These are phyloP conservation scores for Danaus melanippus DNA, from an alignment of 1,140 invertebrate species.

Conservation along the genomic window DNA sequence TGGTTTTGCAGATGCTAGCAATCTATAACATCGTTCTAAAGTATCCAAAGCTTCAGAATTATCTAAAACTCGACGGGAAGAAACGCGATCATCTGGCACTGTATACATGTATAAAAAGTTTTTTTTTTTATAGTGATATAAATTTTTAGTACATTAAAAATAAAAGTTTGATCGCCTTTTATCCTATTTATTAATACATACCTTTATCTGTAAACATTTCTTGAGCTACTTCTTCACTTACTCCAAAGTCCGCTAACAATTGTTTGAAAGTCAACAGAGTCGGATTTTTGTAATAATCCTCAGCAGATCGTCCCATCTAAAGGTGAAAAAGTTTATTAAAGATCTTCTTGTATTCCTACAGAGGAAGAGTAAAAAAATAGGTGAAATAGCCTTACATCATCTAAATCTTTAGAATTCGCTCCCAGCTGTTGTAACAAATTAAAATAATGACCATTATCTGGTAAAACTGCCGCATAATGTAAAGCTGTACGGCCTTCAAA, in stretches of 20 bases:
- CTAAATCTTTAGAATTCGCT: slow-evolving; percentile 84
- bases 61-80: slow-evolving; percentile 78
- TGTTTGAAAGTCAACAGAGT: slow-evolving; percentile 79
- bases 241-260: slow-evolving; percentile 79
- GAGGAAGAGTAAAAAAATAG: neutral
- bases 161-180: too few relatives aligned
- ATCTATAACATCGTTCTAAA: slow-evolving; percentile 80
- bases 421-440: slow-evolving; percentile 88
- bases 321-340: slow-evolving; percentile 4
- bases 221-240: slow-evolving; percentile 76
- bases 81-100: slow-evolving; percentile 80
- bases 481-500: slow-evolving; percentile 89
- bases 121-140: neutral
- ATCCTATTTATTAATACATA: slow-evolving; percentile 48
- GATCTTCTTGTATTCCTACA: neutral
- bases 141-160: neutral
- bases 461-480: slow-evolving; percentile 89
- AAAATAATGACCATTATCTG: slow-evolving; percentile 91
- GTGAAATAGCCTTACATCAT: slow-evolving; percentile 80
- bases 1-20: slow-evolving; percentile 74
- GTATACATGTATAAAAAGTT: slow-evolving; percentile 29
- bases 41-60: slow-evolving; percentile 79
- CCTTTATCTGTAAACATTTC: slow-evolving; percentile 84
- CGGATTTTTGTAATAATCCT: slow-evolving; percentile 81
- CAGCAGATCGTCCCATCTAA: slow-evolving; percentile 83